A percentile compares a stretch with the other conserved stretches of the same genome.
Evolutionary conservation across 2,888 invertebrate species (phyloP).

Genomic region (Idaea dimidiata): DNA sequence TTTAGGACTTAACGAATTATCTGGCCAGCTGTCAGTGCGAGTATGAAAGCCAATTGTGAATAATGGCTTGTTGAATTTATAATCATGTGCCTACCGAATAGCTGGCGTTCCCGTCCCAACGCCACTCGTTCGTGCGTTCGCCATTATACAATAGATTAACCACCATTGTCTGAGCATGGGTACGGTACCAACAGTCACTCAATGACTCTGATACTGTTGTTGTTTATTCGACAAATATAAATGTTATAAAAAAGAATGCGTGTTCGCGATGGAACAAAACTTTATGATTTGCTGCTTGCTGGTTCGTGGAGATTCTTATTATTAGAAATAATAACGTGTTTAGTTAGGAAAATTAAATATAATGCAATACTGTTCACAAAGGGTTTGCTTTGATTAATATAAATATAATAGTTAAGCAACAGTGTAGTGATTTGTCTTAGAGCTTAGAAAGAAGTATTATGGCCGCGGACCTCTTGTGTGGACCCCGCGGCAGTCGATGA

Average conservation of each 20-base stretch:
- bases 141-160: constrained; percentile 28
- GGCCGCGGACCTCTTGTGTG: too few species aligned
- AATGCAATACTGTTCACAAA: too few species aligned
- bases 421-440: too few species aligned
- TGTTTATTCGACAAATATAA: background rate
- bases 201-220: background rate
- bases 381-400: too few species aligned
- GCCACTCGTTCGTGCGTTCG: constrained; percentile 23
- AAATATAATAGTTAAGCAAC: too few species aligned
- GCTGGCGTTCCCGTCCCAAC: constrained; percentile 15
- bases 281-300: too few species aligned
- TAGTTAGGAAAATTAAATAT: too few species aligned
- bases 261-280: too few species aligned
- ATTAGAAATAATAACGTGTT: too few species aligned
- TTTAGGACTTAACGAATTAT: constrained; percentile 74
- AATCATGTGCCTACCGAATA: constrained; percentile 30
- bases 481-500: too few species aligned
- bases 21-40: constrained; percentile 61
- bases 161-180: constrained; percentile 30
- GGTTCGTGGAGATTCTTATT: too few species aligned
- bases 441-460: too few species aligned
- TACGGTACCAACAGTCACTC: constrained; percentile 22
- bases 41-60: constrained; percentile 70
- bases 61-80: constrained; percentile 48
- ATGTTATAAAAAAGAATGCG: background rate